phyloP scores from a whole-genome alignment of 2,797 vertebrate species.

The Silurus aristotelis region DNA sequence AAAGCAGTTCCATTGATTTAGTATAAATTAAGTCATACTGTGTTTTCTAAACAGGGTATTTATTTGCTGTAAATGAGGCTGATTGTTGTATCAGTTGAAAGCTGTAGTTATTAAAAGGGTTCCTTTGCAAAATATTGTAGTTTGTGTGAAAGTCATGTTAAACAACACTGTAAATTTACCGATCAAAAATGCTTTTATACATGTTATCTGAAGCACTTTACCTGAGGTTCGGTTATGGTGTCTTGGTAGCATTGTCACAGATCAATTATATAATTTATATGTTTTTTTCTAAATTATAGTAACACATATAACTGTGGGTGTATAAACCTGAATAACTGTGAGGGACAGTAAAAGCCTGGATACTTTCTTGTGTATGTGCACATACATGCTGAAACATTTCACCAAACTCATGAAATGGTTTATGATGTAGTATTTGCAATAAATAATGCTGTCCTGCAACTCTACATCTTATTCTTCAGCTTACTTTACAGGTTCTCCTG shows the following conservation, averaged over 20 bases:
- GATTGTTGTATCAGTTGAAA: slow-evolving; percentile 5
- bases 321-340: not conserved
- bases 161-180: not conserved
- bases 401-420: slow-evolving; percentile 5
- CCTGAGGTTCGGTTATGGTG: slow-evolving; percentile 21
- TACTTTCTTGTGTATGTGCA: not conserved
- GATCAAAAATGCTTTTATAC: not conserved
- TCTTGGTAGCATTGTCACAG: not conserved
- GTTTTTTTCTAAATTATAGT: not conserved
- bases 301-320: not conserved
- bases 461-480: not conserved
- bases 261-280: not conserved
- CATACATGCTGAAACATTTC: not conserved
- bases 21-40: not conserved
- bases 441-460: not conserved
- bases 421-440: not conserved
- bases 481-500: not conserved
- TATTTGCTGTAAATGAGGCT: slow-evolving; percentile 32
- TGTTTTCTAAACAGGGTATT: slow-evolving; percentile 27
- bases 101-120: not conserved
- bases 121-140: not conserved
- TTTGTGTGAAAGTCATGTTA: not conserved
- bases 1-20: not conserved
- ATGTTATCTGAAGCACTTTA: slow-evolving; percentile 34
- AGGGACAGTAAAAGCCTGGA: not conserved